Percentiles rank a stretch among this genome's conserved stretches.
These are phyloP conservation scores for Helicoverpa zea DNA, from an alignment of 1,140 invertebrate species.

Conservation along the genomic window DNA sequence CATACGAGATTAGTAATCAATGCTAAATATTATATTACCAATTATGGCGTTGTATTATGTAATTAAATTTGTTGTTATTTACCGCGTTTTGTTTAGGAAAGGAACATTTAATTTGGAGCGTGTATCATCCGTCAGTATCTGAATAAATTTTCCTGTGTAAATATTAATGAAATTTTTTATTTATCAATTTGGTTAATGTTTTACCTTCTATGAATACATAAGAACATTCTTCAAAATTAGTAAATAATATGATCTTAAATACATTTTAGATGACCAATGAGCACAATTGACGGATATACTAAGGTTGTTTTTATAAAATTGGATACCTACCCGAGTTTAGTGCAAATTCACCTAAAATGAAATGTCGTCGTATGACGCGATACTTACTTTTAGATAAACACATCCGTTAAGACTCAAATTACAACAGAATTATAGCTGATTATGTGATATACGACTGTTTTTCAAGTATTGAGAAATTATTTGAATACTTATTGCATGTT, in stretches of 20 bases:
- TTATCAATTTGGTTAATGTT: neutral
- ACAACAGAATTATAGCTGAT: conserved; percentile 36
- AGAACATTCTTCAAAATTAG: neutral
- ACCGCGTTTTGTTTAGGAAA: neutral
- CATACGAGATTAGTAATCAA: conserved; percentile 37
- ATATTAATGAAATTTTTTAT: neutral
- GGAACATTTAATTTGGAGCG: neutral
- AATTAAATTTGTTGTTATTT: conserved; percentile 2
- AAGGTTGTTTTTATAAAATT: neutral
- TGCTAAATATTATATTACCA: conserved; percentile 14
- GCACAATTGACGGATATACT: neutral
- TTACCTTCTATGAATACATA: neutral
- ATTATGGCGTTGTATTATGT: conserved; percentile 1
- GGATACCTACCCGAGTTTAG: neutral
- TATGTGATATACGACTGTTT: neutral
- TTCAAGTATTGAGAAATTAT: neutral
- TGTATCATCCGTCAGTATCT: neutral
- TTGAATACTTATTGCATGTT: neutral
- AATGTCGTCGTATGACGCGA: conserved; percentile 29
- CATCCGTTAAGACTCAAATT: conserved; percentile 64
- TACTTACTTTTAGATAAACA: conserved; percentile 61
- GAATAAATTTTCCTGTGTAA: neutral
- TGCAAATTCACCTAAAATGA: conserved; percentile 15
- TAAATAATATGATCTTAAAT: neutral
- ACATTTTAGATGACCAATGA: neutral